Evolutionary conservation across 92 coral and sea anemone species (phyloP).

Genomic region (Siderastrea siderea): DNA sequence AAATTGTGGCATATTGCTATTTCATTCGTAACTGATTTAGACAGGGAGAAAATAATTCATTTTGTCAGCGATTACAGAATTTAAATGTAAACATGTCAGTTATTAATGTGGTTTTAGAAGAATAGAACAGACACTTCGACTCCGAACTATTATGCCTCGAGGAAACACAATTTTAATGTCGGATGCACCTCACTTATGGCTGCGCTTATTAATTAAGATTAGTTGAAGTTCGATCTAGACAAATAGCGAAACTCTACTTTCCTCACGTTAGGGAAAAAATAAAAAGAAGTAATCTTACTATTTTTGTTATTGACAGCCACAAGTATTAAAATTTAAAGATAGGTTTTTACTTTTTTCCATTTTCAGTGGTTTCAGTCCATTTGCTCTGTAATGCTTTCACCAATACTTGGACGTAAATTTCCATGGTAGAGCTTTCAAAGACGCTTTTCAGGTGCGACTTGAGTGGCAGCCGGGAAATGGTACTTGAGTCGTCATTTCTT

Average conservation of each 20-base stretch:
- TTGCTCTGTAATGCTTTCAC: slow-evolving; percentile 6
- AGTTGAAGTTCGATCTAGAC: neutral
- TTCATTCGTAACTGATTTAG: slow-evolving; percentile 49
- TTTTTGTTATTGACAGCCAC: neutral
- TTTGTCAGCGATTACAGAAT: slow-evolving; percentile 19
- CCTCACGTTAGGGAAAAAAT: neutral
- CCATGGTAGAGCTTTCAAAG: slow-evolving; percentile 24
- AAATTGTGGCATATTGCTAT: slow-evolving; percentile 28
- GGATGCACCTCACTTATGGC: slow-evolving; percentile 21
- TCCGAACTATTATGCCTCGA: slow-evolving; percentile 43
- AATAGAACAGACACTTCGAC: slow-evolving; percentile 47
- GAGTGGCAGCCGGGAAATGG: slow-evolving; percentile 47
- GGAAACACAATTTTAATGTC: slow-evolving; percentile 39
- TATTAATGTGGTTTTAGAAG: slow-evolving; percentile 36
- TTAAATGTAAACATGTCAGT: slow-evolving; percentile 45
- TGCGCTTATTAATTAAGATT: slow-evolving; percentile 11
- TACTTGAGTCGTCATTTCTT: slow-evolving; percentile 14
- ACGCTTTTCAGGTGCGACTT: slow-evolving; percentile 11
- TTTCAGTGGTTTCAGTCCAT: neutral
- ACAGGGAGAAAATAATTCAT: slow-evolving; percentile 38
- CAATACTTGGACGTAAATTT: neutral
- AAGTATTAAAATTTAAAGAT: neutral
- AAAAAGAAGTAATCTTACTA: neutral
- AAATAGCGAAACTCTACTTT: neutral
- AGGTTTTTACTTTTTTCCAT: neutral